Evolutionary conservation across 2,888 invertebrate species (phyloP).

Genomic region (Petrolisthes cinctipes): DNA sequence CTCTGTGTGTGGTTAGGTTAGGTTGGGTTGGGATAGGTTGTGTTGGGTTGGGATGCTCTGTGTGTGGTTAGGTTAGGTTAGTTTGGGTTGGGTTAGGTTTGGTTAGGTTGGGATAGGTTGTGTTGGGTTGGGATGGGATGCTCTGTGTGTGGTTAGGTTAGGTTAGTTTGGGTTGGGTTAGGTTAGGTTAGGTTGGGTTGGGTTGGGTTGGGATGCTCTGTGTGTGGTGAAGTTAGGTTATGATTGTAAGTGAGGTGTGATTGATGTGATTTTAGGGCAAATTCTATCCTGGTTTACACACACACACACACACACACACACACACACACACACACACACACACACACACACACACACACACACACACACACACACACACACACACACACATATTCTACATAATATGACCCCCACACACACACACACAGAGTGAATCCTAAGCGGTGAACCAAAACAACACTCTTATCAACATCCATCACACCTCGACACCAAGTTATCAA

Average conservation of each 20-base stretch:
- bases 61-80: not conserved
- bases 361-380: not conserved
- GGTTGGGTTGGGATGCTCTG: not conserved
- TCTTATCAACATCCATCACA: too few relatives aligned
- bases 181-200: not conserved
- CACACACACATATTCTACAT: not conserved
- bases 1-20: too few relatives aligned
- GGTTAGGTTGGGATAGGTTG: not conserved
- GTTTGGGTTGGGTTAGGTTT: not conserved
- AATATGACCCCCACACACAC: too few relatives aligned
- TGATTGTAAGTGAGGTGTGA: not conserved
- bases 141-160: not conserved
- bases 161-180: not conserved
- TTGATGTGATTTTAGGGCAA: not conserved
- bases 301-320: not conserved
- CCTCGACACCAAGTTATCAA: too few relatives aligned
- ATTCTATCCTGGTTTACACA: not conserved
- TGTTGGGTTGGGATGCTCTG: not conserved
- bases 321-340: slow-evolving; percentile 1
- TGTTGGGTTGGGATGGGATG: not conserved
- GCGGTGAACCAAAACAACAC: too few relatives aligned
- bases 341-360: slow-evolving; percentile 1
- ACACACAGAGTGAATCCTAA: too few relatives aligned
- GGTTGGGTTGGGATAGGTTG: not conserved
- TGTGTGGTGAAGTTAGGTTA: not conserved